Evolutionary conservation across 2,888 invertebrate genomes (phyloP).

Genomic region (Dicranocentrus wangi): DNA sequence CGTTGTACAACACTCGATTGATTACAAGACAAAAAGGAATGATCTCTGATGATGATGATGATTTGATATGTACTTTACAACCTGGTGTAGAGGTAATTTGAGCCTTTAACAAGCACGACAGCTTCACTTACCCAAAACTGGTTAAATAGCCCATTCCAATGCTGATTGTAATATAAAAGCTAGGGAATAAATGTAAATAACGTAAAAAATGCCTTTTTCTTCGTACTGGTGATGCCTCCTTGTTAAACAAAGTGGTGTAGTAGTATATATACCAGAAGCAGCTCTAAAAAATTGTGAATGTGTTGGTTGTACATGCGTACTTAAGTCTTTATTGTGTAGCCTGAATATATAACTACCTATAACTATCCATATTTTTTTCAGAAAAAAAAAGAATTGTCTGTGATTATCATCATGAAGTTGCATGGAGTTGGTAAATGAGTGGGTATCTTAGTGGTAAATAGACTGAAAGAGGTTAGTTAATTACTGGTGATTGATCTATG

Average conservation of each 20-base stretch:
- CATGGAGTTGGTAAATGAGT: slow-evolving; percentile 18
- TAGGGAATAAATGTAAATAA: background rate
- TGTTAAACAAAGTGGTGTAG: slow-evolving; percentile 7
- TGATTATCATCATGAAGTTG: slow-evolving; percentile 33
- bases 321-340: too few species aligned
- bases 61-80: slow-evolving; percentile 25
- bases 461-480: slow-evolving; percentile 65
- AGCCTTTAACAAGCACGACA: slow-evolving; percentile 49
- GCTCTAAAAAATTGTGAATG: slow-evolving; percentile 1
- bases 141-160: slow-evolving; percentile 44
- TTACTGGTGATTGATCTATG: slow-evolving; percentile 72
- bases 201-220: background rate
- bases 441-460: background rate
- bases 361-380: too few species aligned
- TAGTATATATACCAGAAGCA: slow-evolving; percentile 12
- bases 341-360: too few species aligned
- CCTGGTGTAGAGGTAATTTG: slow-evolving; percentile 24
- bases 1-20: slow-evolving; percentile 23
- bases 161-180: slow-evolving; percentile 21
- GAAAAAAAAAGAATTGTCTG: background rate
- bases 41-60: slow-evolving; percentile 17
- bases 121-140: slow-evolving; percentile 52
- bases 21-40: slow-evolving; percentile 21
- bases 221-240: slow-evolving; percentile 10
- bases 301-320: background rate